Conservation (phyloP, 2,113 vertebrate species). For the Silurus meridionalis region DNA sequence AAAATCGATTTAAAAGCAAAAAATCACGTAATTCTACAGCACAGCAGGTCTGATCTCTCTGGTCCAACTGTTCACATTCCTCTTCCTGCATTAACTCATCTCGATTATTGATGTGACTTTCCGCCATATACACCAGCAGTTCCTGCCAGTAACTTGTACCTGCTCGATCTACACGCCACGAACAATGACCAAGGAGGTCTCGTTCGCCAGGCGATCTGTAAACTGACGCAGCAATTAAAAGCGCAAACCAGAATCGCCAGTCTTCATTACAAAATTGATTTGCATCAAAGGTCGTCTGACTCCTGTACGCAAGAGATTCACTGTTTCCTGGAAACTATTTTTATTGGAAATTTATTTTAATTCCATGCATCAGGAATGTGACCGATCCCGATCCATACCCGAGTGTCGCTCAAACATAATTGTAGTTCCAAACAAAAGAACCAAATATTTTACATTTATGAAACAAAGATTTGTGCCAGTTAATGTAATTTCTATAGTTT, state of each 20-base stretch:
- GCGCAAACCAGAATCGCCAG: neutral
- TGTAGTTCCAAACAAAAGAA: neutral
- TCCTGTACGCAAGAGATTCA: too few relatives aligned
- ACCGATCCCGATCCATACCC: neutral
- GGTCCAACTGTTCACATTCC: neutral
- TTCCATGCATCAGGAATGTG: neutral
- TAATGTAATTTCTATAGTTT: neutral
- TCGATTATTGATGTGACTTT: neutral
- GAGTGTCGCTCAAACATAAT: neutral
- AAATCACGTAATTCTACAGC: neutral
- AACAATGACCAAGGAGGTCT: neutral
- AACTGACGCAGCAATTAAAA: neutral
- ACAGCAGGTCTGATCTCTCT: neutral
- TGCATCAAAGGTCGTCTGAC: neutral
- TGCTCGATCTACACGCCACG: neutral
- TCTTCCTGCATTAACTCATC: neutral
- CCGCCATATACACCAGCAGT: neutral
- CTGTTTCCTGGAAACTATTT: neutral
- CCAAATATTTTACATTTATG: neutral
- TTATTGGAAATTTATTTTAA: too few relatives aligned
- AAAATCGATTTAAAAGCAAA: too few relatives aligned
- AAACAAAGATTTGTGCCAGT: neutral
- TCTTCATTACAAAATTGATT: neutral
- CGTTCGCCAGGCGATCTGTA: neutral
- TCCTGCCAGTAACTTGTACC: neutral